These are phyloP conservation scores for Helicoverpa assulta DNA, from an alignment of 2,888 invertebrate genomes.

Conservation along the genomic window DNA sequence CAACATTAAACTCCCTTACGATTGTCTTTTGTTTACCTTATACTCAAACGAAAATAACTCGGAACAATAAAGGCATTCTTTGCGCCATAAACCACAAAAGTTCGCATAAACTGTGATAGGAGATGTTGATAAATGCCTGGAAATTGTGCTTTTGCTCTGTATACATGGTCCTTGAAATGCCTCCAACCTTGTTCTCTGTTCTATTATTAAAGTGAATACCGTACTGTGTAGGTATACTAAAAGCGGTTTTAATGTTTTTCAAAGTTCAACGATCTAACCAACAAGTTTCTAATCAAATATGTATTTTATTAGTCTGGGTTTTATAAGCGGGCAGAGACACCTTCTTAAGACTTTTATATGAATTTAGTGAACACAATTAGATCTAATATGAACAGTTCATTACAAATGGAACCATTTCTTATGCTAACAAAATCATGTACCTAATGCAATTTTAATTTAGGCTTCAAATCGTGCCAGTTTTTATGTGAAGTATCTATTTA, in stretches of 20 bases:
- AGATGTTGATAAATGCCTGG: neutral
- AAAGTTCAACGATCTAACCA: neutral
- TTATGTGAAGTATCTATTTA: neutral
- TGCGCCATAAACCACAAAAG: neutral
- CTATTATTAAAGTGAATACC: too few relatives aligned
- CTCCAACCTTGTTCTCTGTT: too few relatives aligned
- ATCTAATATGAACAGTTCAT: conserved; percentile 6
- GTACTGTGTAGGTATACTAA: too few relatives aligned
- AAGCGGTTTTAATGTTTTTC: neutral
- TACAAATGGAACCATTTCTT: conserved; percentile 3
- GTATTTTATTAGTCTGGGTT: neutral
- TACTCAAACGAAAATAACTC: conserved; percentile 8
- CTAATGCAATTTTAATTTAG: neutral
- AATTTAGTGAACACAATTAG: conserved; percentile 6
- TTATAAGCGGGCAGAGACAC: conserved; percentile 1
- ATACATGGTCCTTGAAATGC: conserved; percentile 9
- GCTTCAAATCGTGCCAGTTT: neutral
- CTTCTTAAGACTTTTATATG: neutral
- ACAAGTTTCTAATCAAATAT: conserved; percentile 2
- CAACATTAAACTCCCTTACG: neutral
- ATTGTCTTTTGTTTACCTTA: conserved; percentile 18
- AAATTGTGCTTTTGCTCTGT: conserved; percentile 4
- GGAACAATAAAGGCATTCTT: conserved; percentile 7
- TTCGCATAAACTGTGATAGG: neutral
- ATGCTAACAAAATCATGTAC: neutral